A percentile compares a stretch with the other conserved stretches of the same genome.
Conservation (phyloP, 1,140 invertebrate species). For the Colletes latitarsis region DNA sequence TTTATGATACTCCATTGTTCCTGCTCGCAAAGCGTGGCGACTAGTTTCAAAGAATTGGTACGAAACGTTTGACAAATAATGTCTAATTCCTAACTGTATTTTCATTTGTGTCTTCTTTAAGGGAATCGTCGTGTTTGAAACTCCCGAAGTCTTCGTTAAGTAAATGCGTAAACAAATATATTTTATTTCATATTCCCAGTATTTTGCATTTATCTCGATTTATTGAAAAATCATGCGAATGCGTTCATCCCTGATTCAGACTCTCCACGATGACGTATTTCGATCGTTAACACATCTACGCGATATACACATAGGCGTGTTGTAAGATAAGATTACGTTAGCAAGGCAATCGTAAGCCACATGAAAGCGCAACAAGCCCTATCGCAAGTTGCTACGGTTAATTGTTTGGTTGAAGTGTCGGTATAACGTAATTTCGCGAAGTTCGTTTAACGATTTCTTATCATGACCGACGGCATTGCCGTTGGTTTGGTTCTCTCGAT, state of each 20-base stretch:
- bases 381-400: slow-evolving; percentile 3
- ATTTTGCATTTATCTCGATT: background rate
- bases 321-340: slow-evolving; percentile 58
- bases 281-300: slow-evolving; percentile 21
- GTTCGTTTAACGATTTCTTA: background rate
- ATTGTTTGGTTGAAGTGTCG: background rate
- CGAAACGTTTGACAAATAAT: slow-evolving; percentile 13
- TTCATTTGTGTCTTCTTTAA: background rate
- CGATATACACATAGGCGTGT: slow-evolving; percentile 6
- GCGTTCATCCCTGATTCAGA: background rate
- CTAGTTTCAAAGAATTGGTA: background rate
- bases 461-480: slow-evolving; percentile 12
- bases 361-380: slow-evolving; percentile 10
- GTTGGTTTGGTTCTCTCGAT: slow-evolving; percentile 29
- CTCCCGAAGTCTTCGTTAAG: background rate
- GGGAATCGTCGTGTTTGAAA: background rate
- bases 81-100: background rate
- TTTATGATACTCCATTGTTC: slow-evolving; percentile 31
- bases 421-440: background rate
- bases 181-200: no score
- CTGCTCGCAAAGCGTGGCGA: background rate
- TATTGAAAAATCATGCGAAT: no score
- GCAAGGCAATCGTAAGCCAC: slow-evolving; percentile 18
- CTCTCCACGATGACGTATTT: slow-evolving; percentile 31
- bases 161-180: background rate